Percentiles rank a stretch among this genome's conserved stretches.
These are phyloP conservation scores for Dasypolia templi DNA, from an alignment of 2,888 invertebrate genomes.

Conservation along the genomic window DNA sequence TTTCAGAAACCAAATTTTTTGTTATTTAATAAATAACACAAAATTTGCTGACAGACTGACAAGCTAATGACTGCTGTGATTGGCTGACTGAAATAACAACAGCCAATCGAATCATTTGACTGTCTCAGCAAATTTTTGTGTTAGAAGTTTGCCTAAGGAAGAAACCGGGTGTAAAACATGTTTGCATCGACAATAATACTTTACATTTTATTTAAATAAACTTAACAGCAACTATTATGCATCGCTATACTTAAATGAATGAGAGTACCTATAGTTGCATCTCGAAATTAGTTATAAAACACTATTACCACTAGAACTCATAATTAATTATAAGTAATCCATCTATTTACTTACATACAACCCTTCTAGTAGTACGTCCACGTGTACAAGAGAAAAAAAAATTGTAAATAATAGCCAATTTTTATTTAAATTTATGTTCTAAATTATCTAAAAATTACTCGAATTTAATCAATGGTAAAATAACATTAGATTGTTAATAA, in stretches of 20 bases:
- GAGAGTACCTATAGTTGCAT: conserved; percentile 19
- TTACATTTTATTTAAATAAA: conserved; percentile 31
- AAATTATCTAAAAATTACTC: conserved; percentile 16
- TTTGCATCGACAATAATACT: conserved; percentile 55
- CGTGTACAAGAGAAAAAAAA: conserved; percentile 15
- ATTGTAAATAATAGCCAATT: conserved; percentile 15
- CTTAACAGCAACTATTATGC: conserved; percentile 15
- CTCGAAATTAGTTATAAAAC: neutral
- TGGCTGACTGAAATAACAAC: conserved; percentile 1
- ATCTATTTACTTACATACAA: conserved; percentile 42
- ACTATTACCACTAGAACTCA: conserved; percentile 27
- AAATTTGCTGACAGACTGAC: neutral
- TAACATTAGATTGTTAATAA: conserved; percentile 21
- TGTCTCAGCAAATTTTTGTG: neutral
- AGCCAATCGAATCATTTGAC: neutral
- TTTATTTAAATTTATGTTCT: conserved; percentile 6
- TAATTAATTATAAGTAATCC: conserved; percentile 31
- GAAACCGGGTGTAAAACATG: conserved; percentile 13
- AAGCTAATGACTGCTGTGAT: conserved; percentile 1
- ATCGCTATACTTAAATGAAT: conserved; percentile 20
- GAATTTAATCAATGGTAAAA: conserved; percentile 17
- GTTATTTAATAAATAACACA: no score
- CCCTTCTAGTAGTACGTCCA: conserved; percentile 43
- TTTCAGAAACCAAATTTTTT: no score
- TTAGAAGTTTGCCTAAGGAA: neutral